These are phyloP conservation scores for Drosophila peninsularis DNA, from an alignment of 2,888 invertebrate genomes.

Conservation along the genomic window DNA sequence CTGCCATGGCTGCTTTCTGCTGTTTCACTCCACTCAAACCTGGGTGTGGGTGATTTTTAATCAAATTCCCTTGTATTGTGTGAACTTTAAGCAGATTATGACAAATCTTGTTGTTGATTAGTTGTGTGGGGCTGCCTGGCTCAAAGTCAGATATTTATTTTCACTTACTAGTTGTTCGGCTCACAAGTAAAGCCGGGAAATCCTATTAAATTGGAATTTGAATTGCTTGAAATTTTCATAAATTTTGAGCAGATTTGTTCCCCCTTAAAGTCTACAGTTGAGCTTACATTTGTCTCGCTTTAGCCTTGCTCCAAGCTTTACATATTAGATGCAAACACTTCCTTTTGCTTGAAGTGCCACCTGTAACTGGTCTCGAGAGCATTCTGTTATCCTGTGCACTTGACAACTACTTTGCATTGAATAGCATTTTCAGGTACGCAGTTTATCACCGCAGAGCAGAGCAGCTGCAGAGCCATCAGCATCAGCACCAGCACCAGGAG, in stretches of 20 bases:
- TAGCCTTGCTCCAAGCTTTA: not conserved
- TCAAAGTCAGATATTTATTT: slow-evolving; percentile 8
- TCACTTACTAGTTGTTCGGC: not conserved
- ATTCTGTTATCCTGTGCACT: slow-evolving; percentile 48
- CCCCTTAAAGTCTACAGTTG: not conserved
- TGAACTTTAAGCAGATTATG: slow-evolving; percentile 50
- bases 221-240: not conserved
- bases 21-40: slow-evolving; percentile 14
- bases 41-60: slow-evolving; percentile 30
- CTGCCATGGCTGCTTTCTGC: slow-evolving; percentile 35
- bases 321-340: slow-evolving; percentile 9
- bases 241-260: not conserved
- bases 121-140: not conserved
- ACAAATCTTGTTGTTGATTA: slow-evolving; percentile 28
- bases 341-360: slow-evolving; percentile 13
- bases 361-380: slow-evolving; percentile 26
- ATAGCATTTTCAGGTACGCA: slow-evolving; percentile 54
- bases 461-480: slow-evolving; percentile 7
- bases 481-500: slow-evolving; percentile 5
- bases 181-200: not conserved
- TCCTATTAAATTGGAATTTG: not conserved
- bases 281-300: not conserved
- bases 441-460: slow-evolving; percentile 40
- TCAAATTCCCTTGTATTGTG: slow-evolving; percentile 39
- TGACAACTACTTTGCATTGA: slow-evolving; percentile 59